Evolutionary conservation across 37 sponge, comb jelly and placozoan genomes (phyloP), one percentile per base, ranked within the genome.

Genomic region (Cladorhizidae sp.): DNA sequence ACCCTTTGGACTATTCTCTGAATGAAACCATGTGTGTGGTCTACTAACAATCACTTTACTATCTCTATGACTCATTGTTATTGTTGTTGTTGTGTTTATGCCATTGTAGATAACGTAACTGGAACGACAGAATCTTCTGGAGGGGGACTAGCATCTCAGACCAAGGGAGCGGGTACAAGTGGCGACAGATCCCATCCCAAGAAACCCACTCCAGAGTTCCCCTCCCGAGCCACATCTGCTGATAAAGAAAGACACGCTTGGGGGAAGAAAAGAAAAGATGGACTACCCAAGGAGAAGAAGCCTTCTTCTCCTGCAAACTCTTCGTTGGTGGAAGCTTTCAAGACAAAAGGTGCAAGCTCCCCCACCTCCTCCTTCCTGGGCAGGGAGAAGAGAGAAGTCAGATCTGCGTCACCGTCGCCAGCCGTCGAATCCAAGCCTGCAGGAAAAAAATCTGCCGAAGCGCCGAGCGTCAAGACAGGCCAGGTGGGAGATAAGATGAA

Each of bases 41-140:
- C n/a, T n/a, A n/a, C n/a, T n/a, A n/a, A n/a, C n/a, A n/a, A n/a
- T n/a, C n/a, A n/a, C n/a, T n/a, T n/a, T n/a, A n/a, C n/a, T n/a
- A n/a, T n/a, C n/a, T n/a, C n/a, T n/a, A n/a, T n/a, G n/a, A 45
- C 9, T 12, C 49, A 45, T 45, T 12, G 49, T 45, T 45, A 7
- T 7, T 70, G 7, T 62, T 5, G 64, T 62, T 31, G 64, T 62
- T 7, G 9, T 45, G 49, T 5, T 45, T 5, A 45, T 45, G 49
- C 9, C 49, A 45, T 45, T 45, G 49, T 45, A 45, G 49, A 45
- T 45, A 45, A 9, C 49, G 70, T n/a, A 31, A 70, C 68, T 80
- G 72, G 59, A 52, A 50, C 68, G 49, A 45, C 49, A 9, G 9
- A 45, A 9, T 9, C 49, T 45, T 5, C 9, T 45, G 49, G 9